Conservation (phyloP, 2,797 vertebrate species). For the Aeoliscus strigatus region DNA sequence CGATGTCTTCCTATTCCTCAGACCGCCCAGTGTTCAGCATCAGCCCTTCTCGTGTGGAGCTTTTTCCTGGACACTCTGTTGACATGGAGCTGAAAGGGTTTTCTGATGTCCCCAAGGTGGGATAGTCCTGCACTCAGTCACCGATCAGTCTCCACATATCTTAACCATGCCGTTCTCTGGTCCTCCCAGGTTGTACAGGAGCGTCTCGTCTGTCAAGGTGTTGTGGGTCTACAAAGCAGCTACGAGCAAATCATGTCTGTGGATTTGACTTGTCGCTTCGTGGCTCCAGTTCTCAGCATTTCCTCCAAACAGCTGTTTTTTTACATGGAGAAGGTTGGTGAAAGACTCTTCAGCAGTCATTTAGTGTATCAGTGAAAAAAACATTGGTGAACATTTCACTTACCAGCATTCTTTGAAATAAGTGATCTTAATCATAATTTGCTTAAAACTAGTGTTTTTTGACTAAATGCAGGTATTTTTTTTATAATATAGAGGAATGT, state of each 20-base stretch:
- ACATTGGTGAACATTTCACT: too few relatives aligned
- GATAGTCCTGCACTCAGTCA: neutral
- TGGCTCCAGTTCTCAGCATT: conserved; percentile 75
- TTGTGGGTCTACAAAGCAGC: conserved; percentile 61
- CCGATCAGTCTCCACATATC: neutral
- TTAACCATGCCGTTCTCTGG: neutral
- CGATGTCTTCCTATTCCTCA: neutral
- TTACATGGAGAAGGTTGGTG: conserved; percentile 77
- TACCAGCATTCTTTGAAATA: too few relatives aligned
- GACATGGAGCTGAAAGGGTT: conserved; percentile 78
- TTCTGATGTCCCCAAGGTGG: conserved; percentile 75
- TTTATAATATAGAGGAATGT: too few relatives aligned
- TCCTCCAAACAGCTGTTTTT: conserved; percentile 80
- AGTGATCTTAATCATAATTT: too few relatives aligned
- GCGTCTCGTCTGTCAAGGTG: conserved; percentile 75
- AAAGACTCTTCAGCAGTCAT: neutral
- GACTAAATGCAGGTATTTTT: too few relatives aligned
- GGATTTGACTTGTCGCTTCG: conserved; percentile 77
- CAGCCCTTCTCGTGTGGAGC: conserved; percentile 68
- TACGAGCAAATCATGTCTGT: conserved; percentile 75
- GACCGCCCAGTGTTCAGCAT: conserved; percentile 74
- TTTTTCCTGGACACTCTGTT: conserved; percentile 71
- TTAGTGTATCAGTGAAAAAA: neutral
- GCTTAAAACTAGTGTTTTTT: too few relatives aligned
- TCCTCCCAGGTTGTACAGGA: conserved; percentile 75